These are phyloP conservation scores for Clepsis dumicolana DNA, from an alignment of 2,888 invertebrate species.

Conservation along the genomic window DNA sequence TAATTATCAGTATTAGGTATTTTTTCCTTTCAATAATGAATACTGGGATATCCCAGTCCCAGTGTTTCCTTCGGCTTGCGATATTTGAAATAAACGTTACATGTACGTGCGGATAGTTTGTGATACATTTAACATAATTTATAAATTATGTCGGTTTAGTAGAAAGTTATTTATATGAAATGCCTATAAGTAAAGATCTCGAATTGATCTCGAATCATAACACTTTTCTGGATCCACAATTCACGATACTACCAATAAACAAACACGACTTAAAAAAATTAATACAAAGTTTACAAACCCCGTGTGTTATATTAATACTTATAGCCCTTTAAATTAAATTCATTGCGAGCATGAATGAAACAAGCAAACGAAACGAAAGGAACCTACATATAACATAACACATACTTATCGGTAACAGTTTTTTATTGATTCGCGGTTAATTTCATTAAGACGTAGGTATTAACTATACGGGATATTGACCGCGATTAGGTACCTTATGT, in stretches of 20 bases:
- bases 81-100: not conserved
- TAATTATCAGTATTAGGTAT: too few relatives aligned
- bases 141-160: not conserved
- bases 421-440: too few relatives aligned
- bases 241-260: not conserved
- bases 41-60: not conserved
- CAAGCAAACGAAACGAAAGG: too few relatives aligned
- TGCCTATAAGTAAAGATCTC: not conserved
- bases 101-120: not conserved
- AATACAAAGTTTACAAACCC: constrained; percentile 12
- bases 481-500: too few relatives aligned
- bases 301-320: constrained; percentile 11
- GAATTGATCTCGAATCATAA: not conserved
- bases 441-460: too few relatives aligned
- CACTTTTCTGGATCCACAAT: constrained; percentile 2
- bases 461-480: too few relatives aligned
- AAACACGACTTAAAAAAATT: constrained; percentile 19
- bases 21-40: too few relatives aligned
- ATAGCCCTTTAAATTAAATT: not conserved
- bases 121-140: too few relatives aligned
- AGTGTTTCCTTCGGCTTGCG: not conserved
- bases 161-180: not conserved
- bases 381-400: too few relatives aligned
- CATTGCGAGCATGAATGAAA: not conserved
- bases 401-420: too few relatives aligned